Evolutionary conservation across 2,888 invertebrate genomes (phyloP).

Genomic region (Calameuta pallipes): DNA sequence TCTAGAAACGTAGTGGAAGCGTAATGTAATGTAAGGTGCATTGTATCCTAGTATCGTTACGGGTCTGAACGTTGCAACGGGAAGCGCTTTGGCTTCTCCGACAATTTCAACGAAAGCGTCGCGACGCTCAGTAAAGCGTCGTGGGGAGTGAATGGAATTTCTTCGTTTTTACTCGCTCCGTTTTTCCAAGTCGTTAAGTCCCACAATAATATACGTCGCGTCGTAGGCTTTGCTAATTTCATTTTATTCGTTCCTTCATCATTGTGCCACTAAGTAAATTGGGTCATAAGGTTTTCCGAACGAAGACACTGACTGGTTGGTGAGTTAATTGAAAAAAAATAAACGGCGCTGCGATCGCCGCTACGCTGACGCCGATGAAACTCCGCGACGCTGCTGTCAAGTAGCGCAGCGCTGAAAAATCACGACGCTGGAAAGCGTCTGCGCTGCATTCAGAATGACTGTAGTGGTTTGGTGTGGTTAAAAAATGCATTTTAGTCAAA

Average conservation of each 20-base stretch:
- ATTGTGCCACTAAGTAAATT: background rate
- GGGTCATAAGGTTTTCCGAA: background rate
- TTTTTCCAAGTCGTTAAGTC: background rate
- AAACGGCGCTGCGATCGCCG: background rate
- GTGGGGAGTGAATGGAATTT: background rate
- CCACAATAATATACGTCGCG: background rate
- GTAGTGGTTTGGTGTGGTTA: no score
- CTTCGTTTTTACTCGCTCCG: background rate
- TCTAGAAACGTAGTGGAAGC: background rate
- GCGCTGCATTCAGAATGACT: background rate
- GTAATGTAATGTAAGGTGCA: background rate
- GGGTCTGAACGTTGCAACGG: background rate
- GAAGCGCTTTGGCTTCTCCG: background rate
- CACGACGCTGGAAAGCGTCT: background rate
- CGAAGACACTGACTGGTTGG: background rate
- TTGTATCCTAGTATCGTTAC: background rate
- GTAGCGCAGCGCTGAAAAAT: background rate
- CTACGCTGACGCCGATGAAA: background rate
- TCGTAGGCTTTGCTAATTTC: background rate
- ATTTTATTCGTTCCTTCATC: background rate
- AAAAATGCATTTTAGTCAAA: slow-evolving; percentile 39
- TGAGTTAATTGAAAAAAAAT: background rate
- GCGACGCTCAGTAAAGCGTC: background rate
- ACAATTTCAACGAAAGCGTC: background rate
- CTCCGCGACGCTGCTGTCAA: no score